Base-by-base conservation (phyloP, 2,888 invertebrate genomes). In the Caenorhabditis drosophilae region DNA sequence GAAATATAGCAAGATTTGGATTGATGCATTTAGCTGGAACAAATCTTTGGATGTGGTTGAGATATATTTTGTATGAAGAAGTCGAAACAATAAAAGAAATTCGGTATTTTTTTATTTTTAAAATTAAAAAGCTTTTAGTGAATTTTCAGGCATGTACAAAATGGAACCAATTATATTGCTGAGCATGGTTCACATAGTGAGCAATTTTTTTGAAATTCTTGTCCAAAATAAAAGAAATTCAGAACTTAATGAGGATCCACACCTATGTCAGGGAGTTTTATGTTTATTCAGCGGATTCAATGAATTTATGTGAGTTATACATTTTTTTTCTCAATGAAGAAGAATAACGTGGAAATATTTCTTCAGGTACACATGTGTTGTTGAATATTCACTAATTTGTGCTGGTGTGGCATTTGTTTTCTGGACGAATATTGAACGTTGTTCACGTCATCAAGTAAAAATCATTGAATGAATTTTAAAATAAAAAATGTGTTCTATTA, bases 391-490 rank as follows among this genome's bases (percentile, higher is more conserved):
- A 1, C 55, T 76, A 12, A 73, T 76, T 15, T 76, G 76, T 54
- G 76, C 73, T 34, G 76, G 76, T 51, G 67, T 76, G 6, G 60
- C 76, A 0, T 76, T 73, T 36, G 76, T 76, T 1, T 76, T 76
- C 41, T 76, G 76, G 76, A 70, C 72, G 1, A 73, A 69, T 41
- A 51, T 73, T 11, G 72, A 72, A 16, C 31, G 53, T n/a, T 46
- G n/a, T n/a, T n/a, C n/a, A n/a, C n/a, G n/a, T n/a, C 54, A 9
- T 44, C n/a, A n/a, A n/a, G 49, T 16, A 22, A 27, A 27, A 57
- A 52, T 35, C 20, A 44, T 4, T 51, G 57, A 23, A 2, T 11
- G 31, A 31, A 41, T n/a, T 16, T 20, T 22, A 26, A 9, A 41
- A 16, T 4, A 15, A n/a, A 40, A 49, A 40, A 11, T 48, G 42